Conservation (phyloP, 2,888 invertebrate species). For the Drosophila nr. perissopoda region DNA sequence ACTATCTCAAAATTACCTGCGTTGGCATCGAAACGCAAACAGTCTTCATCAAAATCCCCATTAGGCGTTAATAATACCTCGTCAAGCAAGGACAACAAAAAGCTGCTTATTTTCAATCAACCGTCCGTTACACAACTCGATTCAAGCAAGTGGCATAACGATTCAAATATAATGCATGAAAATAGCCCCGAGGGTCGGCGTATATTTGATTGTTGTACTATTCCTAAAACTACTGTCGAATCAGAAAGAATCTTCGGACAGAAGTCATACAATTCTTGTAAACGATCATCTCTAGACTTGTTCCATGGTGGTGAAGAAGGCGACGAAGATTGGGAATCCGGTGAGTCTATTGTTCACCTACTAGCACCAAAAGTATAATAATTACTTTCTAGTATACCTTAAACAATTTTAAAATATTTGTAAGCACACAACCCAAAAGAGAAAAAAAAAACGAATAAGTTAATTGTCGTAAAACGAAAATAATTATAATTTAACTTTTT, state of each 20-base stretch:
- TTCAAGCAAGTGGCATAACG: conserved; percentile 67
- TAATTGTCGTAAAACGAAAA: conserved; percentile 15
- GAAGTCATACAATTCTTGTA: conserved; percentile 78
- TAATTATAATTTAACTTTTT: conserved; percentile 15
- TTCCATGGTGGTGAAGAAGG: conserved; percentile 68
- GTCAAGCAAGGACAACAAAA: conserved; percentile 69
- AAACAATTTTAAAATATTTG: conserved; percentile 59
- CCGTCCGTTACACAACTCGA: conserved; percentile 67
- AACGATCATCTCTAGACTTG: conserved; percentile 66
- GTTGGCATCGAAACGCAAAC: conserved; percentile 71
- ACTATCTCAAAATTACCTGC: conserved; percentile 70
- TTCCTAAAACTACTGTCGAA: conserved; percentile 67
- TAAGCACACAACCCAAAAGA: conserved; percentile 19
- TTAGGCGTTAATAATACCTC: conserved; percentile 60
- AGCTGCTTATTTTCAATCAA: conserved; percentile 67
- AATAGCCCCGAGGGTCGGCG: conserved; percentile 65
- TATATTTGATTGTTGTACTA: conserved; percentile 71
- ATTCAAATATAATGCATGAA: conserved; percentile 58
- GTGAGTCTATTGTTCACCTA: conserved; percentile 82
- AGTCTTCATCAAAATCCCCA: conserved; percentile 61
- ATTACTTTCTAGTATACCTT: conserved; percentile 61
- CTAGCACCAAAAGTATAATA: conserved; percentile 62
- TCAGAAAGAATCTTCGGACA: conserved; percentile 70
- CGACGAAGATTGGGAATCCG: conserved; percentile 85
- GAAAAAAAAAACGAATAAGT: conserved; percentile 25